Evolutionary conservation across 2,797 vertebrate species (phyloP).

Genomic region (Pipistrellus kuhlii): DNA sequence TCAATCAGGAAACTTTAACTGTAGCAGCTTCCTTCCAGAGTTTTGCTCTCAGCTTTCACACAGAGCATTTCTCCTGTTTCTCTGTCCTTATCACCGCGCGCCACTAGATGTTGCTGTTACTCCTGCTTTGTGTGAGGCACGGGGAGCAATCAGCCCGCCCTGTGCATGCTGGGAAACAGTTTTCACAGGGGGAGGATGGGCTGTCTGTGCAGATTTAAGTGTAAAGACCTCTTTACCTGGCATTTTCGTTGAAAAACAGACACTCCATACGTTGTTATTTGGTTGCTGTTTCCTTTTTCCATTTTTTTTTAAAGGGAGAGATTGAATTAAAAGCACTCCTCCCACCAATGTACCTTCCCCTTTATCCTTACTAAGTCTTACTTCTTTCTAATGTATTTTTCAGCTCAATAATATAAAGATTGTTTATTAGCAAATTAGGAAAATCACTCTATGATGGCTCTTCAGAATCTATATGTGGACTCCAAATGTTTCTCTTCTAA

Average conservation of each 20-base stretch:
- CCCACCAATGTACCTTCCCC: not conserved
- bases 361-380: conserved; percentile 25
- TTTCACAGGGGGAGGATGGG: not conserved
- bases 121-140: not conserved
- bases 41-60: not conserved
- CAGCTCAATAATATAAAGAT: not conserved
- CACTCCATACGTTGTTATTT: conserved; percentile 47
- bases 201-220: conserved; percentile 53
- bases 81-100: accelerated
- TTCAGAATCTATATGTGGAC: conserved; percentile 17
- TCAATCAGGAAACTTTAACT: not conserved
- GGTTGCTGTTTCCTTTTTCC: conserved; percentile 58
- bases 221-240: conserved; percentile 66
- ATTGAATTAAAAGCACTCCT: conserved; percentile 53
- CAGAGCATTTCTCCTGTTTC: not conserved
- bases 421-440: conserved; percentile 25
- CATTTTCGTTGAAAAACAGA: conserved; percentile 63
- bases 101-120: conserved; percentile 78
- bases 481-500: not conserved
- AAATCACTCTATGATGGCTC: not conserved
- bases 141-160: not conserved
- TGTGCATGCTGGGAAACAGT: not conserved
- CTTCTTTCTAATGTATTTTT: conserved; percentile 52
- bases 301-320: conserved; percentile 49
- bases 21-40: not conserved